Evolutionary conservation across 2,113 vertebrate species (phyloP).

Genomic region (Muntiacus muntjak): DNA sequence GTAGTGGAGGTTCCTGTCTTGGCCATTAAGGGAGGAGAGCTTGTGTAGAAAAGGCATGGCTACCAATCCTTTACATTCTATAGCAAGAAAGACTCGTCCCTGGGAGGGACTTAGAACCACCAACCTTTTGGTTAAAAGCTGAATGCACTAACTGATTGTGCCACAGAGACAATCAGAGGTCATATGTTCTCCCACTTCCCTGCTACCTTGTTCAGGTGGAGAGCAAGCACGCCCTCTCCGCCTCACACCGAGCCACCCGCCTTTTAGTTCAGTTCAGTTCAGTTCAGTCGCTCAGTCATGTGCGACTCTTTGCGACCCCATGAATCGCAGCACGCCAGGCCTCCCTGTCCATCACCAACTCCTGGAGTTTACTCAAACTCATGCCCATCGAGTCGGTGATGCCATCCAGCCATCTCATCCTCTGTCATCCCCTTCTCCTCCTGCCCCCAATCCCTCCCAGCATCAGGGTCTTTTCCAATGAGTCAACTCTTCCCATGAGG

Average conservation of each 20-base stretch:
- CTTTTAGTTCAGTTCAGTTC: too few species aligned
- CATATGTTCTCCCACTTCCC: rapidly evolving
- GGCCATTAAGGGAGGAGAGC: not conserved
- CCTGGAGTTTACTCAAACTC: too few species aligned
- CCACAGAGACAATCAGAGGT: conserved; percentile 5
- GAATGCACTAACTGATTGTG: conserved; percentile 14
- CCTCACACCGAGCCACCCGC: not conserved
- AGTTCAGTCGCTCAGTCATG: too few species aligned
- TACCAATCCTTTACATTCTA: not conserved
- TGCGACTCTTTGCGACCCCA: too few species aligned
- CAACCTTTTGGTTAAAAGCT: conserved; percentile 41
- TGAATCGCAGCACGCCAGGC: too few species aligned
- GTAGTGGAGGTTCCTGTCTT: not conserved
- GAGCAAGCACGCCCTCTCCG: not conserved
- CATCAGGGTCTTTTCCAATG: too few species aligned
- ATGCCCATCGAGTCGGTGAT: too few species aligned
- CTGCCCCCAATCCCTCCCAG: too few species aligned
- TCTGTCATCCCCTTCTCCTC: too few species aligned
- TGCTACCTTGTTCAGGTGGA: not conserved
- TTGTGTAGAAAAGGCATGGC: not conserved
- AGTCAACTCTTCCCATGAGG: too few species aligned
- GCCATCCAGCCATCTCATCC: too few species aligned
- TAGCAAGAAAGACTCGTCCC: not conserved
- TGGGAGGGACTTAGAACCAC: conserved; percentile 33
- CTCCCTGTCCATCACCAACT: too few species aligned